phyloP scores from a whole-genome alignment of 2,797 vertebrate species.

The Clarias laeviceps region DNA sequence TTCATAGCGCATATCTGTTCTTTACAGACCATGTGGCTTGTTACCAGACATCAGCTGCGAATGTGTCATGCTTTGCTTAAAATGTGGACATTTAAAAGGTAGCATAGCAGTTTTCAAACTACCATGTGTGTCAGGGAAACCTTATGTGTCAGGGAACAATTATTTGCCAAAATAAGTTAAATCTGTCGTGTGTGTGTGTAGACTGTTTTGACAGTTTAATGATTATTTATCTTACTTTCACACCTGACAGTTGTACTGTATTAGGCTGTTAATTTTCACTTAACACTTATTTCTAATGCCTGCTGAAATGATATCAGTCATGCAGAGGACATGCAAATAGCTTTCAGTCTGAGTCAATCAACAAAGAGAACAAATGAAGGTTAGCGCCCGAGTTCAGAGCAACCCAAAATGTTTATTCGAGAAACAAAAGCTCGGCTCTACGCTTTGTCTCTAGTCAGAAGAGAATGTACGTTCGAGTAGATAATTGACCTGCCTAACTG shows the following conservation, averaged over 20 bases:
- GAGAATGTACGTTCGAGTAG: neutral
- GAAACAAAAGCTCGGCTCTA: slow-evolving; percentile 5
- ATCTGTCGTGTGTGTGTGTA: neutral
- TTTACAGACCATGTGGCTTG: too few species aligned
- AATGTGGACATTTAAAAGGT: too few species aligned
- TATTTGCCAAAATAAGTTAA: too few species aligned
- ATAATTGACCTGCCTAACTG: neutral
- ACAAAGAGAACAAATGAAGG: neutral
- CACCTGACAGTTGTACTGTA: neutral
- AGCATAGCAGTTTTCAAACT: too few species aligned
- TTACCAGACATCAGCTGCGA: too few species aligned
- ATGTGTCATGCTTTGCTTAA: too few species aligned
- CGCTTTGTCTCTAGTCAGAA: neutral
- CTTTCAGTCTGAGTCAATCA: slow-evolving; percentile 7
- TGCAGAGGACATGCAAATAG: neutral
- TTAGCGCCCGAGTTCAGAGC: neutral
- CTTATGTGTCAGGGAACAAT: too few species aligned
- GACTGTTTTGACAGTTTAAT: neutral
- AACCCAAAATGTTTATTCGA: slow-evolving; percentile 21
- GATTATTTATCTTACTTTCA: neutral
- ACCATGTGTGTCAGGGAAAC: too few species aligned
- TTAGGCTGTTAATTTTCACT: neutral
- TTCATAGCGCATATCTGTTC: too few species aligned
- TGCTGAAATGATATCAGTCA: slow-evolving; percentile 4
- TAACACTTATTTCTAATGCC: neutral